These are phyloP conservation scores for Isaurus tuberculatus DNA, from an alignment of 92 coral and sea anemone species.

Conservation along the genomic window DNA sequence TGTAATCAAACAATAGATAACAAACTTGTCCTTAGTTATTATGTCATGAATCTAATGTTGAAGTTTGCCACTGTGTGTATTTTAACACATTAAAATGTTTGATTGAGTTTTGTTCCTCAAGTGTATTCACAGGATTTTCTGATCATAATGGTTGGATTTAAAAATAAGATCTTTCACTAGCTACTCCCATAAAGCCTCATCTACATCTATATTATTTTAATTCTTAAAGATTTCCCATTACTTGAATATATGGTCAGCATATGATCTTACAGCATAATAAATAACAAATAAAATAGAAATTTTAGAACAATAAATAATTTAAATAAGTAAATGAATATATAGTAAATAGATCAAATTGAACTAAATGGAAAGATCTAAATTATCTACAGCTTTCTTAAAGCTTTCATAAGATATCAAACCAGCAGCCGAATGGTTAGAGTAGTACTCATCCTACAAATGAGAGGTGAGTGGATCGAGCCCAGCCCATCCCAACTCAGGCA, in stretches of 20 bases:
- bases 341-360: neutral
- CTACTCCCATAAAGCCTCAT: constrained; percentile 12
- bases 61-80: neutral
- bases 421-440: neutral
- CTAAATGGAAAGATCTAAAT: neutral
- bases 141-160: constrained; percentile 2
- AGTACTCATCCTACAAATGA: neutral
- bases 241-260: constrained; percentile 3
- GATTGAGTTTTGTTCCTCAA: neutral
- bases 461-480: neutral
- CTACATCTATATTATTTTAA: constrained; percentile 9
- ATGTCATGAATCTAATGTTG: constrained; percentile 9
- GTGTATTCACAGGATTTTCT: constrained; percentile 9
- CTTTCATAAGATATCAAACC: neutral
- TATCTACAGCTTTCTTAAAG: neutral
- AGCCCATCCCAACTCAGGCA: constrained; percentile 7
- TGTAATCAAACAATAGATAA: neutral
- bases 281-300: neutral
- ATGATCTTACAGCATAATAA: constrained; percentile 1
- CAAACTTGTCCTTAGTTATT: constrained; percentile 2
- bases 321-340: neutral
- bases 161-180: neutral
- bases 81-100: neutral
- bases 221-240: neutral
- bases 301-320: neutral